phyloP scores from a whole-genome alignment of 2,797 vertebrate genomes.

The Eulemur rubriventer region DNA sequence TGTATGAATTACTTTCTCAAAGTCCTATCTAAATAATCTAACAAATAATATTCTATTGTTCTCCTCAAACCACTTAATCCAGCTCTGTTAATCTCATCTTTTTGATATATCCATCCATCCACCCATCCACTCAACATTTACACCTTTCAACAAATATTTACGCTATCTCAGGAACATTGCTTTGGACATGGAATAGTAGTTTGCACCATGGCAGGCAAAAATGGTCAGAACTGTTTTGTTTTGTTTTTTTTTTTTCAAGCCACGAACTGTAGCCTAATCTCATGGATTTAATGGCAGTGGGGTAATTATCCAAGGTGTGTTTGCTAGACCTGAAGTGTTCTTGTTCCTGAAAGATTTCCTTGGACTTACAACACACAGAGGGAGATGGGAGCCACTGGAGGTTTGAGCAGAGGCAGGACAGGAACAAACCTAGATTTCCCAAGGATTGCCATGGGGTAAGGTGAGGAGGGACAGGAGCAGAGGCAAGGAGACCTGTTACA shows the following conservation, averaged over 20 bases:
- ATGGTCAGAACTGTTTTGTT: neutral
- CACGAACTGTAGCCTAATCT: neutral
- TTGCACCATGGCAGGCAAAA: neutral
- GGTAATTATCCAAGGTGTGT: neutral
- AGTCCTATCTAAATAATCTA: constrained; percentile 3
- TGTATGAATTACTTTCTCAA: constrained; percentile 12
- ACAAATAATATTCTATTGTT: neutral
- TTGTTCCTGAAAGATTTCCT: neutral
- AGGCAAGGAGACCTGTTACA: neutral
- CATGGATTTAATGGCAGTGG: neutral
- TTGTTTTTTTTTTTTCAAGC: neutral
- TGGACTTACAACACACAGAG: neutral
- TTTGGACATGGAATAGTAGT: neutral
- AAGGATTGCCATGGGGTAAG: neutral
- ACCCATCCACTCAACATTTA: neutral
- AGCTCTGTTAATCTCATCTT: neutral
- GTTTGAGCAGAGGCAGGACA: neutral
- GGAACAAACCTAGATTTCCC: neutral
- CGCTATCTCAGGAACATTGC: neutral
- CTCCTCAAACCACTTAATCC: neutral
- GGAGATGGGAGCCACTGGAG: neutral
- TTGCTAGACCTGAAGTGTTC: neutral
- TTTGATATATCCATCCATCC: neutral
- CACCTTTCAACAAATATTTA: neutral
- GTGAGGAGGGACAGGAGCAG: neutral